Conservation (phyloP, 2,888 invertebrate genomes). For the Asteroscopus sphinx region DNA sequence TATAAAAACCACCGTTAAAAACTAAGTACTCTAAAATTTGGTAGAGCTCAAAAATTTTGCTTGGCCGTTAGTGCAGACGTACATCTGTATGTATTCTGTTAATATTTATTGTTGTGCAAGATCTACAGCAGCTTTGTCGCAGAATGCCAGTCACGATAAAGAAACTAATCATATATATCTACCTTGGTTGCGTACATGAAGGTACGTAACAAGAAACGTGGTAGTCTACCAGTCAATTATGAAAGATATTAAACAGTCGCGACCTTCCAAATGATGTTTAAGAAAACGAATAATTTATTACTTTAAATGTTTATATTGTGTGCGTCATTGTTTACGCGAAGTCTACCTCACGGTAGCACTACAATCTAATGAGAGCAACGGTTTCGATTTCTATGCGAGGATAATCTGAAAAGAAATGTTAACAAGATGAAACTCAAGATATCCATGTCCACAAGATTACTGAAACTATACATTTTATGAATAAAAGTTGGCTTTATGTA, state of each 20-base stretch:
- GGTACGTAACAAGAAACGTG: conserved; percentile 5
- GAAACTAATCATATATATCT: conserved; percentile 10
- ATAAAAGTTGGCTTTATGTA: conserved; percentile 5
- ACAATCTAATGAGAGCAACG: neutral
- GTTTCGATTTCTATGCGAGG: neutral
- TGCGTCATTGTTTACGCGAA: conserved; percentile 3
- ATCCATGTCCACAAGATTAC: neutral
- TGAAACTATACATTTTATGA: neutral
- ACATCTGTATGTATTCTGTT: conserved; percentile 1
- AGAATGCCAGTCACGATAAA: conserved; percentile 38
- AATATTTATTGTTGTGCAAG: conserved; percentile 19
- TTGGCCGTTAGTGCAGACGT: conserved; percentile 8
- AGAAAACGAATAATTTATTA: neutral
- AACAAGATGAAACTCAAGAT: neutral
- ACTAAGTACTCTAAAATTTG: conserved; percentile 1
- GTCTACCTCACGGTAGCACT: conserved; percentile 12
- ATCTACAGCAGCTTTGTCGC: conserved; percentile 21
- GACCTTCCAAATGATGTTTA: too few relatives aligned
- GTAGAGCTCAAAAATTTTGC: conserved; percentile 3
- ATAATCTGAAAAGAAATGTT: neutral
- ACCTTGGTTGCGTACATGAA: conserved; percentile 3
- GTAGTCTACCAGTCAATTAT: neutral
- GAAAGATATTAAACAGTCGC: too few relatives aligned
- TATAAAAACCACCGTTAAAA: neutral
- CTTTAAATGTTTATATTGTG: conserved; percentile 20